These are phyloP conservation scores for Ectropis grisescens DNA, from an alignment of 1,140 invertebrate species.

Conservation along the genomic window DNA sequence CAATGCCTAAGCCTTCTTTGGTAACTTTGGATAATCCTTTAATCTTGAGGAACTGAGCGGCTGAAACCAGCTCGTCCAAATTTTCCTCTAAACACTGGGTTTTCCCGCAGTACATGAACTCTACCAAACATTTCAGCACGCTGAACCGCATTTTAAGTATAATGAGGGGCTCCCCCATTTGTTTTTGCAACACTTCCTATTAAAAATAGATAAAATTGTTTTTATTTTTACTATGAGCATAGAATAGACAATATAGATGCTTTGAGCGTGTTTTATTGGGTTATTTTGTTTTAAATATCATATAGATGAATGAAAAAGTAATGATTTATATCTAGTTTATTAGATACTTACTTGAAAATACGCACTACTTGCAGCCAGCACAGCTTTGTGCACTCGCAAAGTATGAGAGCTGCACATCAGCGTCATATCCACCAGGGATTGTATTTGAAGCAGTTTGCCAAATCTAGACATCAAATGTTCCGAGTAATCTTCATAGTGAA, in stretches of 20 bases:
- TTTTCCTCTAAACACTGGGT: constrained; percentile 60
- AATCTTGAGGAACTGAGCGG: constrained; percentile 58
- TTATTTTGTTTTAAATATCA: no score
- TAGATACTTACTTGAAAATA: constrained; percentile 71
- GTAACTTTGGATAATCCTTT: constrained; percentile 61
- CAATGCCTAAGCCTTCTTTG: constrained; percentile 59
- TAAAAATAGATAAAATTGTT: no score
- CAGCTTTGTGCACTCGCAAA: constrained; percentile 73
- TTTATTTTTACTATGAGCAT: background rate
- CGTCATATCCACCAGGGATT: constrained; percentile 74
- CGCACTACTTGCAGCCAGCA: constrained; percentile 73
- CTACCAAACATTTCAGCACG: constrained; percentile 54
- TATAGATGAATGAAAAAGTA: no score
- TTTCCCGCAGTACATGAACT: constrained; percentile 64
- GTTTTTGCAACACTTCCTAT: constrained; percentile 56
- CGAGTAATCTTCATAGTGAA: constrained; percentile 73
- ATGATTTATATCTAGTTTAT: background rate
- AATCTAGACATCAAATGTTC: constrained; percentile 70
- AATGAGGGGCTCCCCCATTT: constrained; percentile 51
- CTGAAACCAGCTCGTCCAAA: constrained; percentile 55
- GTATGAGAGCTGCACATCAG: constrained; percentile 74
- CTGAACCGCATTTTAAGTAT: constrained; percentile 60
- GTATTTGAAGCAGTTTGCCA: constrained; percentile 72
- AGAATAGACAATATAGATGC: no score
- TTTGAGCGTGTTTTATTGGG: no score